Evolutionary conservation across 2,797 vertebrate species (phyloP).

Genomic region (Champsocephalus gunnari): DNA sequence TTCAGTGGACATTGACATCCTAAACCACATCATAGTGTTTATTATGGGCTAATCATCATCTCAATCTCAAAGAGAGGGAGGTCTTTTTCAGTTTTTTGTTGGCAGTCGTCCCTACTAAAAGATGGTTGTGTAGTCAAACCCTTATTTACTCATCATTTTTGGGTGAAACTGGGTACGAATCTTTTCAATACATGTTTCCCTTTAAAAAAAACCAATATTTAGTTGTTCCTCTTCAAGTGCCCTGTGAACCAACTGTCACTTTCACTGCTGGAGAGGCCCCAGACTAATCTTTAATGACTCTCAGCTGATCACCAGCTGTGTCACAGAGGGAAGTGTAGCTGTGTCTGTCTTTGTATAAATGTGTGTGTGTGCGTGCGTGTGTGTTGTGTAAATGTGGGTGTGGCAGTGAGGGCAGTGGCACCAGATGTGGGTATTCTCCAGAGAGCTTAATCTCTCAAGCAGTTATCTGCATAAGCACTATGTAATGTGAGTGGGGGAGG

Average conservation of each 20-base stretch:
- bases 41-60: neutral
- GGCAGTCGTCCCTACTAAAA: neutral
- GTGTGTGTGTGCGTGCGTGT: neutral
- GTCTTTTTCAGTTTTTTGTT: neutral
- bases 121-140: neutral
- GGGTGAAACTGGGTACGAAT: neutral
- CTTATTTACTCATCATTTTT: neutral
- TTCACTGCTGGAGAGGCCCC: neutral
- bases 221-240: conserved; percentile 21
- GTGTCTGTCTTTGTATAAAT: conserved; percentile 9
- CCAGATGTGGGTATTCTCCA: conserved; percentile 67
- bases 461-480: conserved; percentile 70
- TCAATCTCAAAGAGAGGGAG: neutral
- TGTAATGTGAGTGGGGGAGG: conserved; percentile 54
- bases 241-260: conserved; percentile 29
- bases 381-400: conserved; percentile 22
- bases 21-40: neutral
- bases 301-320: conserved; percentile 69
- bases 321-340: conserved; percentile 15
- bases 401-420: conserved; percentile 45
- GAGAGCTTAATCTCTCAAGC: conserved; percentile 67
- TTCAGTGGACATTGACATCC: neutral
- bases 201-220: too few relatives aligned
- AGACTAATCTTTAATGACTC: conserved; percentile 20
- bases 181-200: neutral